Percentiles rank a stretch among this genome's conserved stretches.
Evolutionary conservation across 2,113 vertebrate species (phyloP).

Genomic region (Nyctibius bracteatus): DNA sequence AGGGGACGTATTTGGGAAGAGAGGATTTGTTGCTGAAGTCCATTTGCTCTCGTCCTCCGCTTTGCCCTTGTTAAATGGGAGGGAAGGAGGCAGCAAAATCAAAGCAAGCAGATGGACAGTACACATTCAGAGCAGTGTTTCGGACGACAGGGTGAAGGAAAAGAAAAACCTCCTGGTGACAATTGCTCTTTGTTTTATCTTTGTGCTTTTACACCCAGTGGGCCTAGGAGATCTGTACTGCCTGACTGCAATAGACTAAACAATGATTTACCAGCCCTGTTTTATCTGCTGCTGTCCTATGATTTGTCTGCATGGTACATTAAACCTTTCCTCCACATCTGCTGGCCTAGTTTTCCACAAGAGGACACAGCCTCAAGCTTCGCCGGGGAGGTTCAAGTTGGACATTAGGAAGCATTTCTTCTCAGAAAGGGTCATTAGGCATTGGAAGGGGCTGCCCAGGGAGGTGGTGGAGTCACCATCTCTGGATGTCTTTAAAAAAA

Average conservation of each 20-base stretch:
- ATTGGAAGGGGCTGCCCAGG: too few relatives aligned
- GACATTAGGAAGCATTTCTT: too few relatives aligned
- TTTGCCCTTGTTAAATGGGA: not conserved
- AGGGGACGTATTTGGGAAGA: not conserved
- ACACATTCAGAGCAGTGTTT: not conserved
- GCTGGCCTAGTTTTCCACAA: not conserved
- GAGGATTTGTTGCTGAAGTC: not conserved
- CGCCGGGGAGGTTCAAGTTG: too few relatives aligned
- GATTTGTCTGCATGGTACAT: conserved; percentile 1
- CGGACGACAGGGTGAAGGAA: not conserved
- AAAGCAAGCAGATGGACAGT: not conserved
- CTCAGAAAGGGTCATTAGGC: too few relatives aligned
- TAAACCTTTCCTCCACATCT: conserved; percentile 36
- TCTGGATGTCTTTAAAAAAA: too few relatives aligned
- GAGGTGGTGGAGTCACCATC: too few relatives aligned
- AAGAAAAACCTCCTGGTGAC: not conserved
- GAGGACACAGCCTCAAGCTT: too few relatives aligned
- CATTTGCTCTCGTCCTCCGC: not conserved
- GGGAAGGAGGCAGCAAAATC: not conserved
- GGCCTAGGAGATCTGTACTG: conserved; percentile 12
- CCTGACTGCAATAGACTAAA: conserved; percentile 58
- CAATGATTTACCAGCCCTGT: conserved; percentile 59
- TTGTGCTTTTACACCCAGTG: conserved; percentile 17
- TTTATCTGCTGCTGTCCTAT: conserved; percentile 25
- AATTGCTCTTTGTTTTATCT: conserved; percentile 50